A percentile compares a stretch with the other conserved stretches of the same genome.
Conservation (phyloP, 2,113 vertebrate species). For the Rafetus swinhoei region DNA sequence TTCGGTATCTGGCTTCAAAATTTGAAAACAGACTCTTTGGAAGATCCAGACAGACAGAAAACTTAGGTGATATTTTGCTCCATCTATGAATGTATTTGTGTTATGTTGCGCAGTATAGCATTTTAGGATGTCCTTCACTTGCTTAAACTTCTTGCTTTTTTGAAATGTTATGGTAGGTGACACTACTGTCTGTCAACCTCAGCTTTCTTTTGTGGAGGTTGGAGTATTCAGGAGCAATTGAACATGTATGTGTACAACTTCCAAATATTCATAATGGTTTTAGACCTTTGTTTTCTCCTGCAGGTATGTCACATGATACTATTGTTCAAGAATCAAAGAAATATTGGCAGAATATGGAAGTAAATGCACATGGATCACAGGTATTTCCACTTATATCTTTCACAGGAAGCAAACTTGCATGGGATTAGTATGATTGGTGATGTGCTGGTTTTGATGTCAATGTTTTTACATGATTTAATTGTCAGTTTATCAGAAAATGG, state of each 20-base stretch:
- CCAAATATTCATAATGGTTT: neutral
- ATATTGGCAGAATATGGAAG: slow-evolving; percentile 86
- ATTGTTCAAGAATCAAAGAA: slow-evolving; percentile 92
- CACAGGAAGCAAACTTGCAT: neutral
- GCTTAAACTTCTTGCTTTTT: neutral
- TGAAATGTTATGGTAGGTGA: neutral
- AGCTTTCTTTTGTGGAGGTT: neutral
- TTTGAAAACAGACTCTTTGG: neutral
- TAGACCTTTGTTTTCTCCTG: neutral
- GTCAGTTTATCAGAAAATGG: neutral
- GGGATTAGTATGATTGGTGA: neutral
- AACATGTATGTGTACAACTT: neutral
- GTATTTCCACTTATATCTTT: slow-evolving; percentile 69
- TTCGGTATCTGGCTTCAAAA: neutral
- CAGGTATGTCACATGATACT: slow-evolving; percentile 91
- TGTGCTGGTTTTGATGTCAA: neutral
- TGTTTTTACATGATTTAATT: neutral
- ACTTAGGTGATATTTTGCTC: neutral
- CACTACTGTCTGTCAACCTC: neutral
- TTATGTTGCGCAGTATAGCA: neutral
- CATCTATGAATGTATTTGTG: neutral
- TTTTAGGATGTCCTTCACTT: neutral
- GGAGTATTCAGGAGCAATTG: neutral
- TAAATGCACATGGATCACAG: slow-evolving; percentile 83
- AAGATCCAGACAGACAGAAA: neutral